Conservation (phyloP, 2,113 vertebrate genomes). For the Bos javanicus region DNA sequence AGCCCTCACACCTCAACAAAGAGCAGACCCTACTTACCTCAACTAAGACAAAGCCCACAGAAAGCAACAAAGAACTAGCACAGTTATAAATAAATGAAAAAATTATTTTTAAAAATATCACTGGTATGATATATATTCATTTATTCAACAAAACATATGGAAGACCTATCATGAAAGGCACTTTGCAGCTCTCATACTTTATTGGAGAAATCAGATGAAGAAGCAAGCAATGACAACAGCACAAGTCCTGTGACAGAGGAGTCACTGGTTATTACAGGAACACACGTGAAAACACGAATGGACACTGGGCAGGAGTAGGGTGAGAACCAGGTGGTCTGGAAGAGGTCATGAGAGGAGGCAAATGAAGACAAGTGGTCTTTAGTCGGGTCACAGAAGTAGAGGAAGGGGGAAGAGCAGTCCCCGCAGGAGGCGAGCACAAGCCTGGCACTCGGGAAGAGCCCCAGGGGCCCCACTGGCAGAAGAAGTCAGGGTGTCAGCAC, state of each 20-base stretch:
- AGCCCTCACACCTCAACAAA: not conserved
- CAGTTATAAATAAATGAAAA: not conserved
- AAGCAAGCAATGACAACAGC: not conserved
- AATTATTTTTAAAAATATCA: not conserved
- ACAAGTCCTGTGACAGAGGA: not conserved
- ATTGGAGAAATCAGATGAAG: not conserved
- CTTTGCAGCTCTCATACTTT: not conserved
- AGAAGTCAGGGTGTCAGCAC: not conserved
- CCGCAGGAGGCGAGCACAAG: not conserved
- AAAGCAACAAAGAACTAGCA: not conserved
- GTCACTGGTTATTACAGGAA: not conserved
- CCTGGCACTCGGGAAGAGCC: not conserved
- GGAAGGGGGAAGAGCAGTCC: not conserved
- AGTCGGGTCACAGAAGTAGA: not conserved
- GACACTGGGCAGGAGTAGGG: no score
- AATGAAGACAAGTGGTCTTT: not conserved
- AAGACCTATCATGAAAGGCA: not conserved
- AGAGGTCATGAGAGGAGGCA: not conserved
- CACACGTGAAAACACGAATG: not conserved
- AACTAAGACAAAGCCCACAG: not conserved
- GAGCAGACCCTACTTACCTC: not conserved
- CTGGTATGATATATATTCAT: not conserved
- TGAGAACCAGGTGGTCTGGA: not conserved
- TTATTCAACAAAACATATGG: slow-evolving; percentile 1
- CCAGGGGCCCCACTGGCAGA: not conserved